phyloP scores from a whole-genome alignment of 2,888 invertebrate species.

The Lobophora halterata region DNA sequence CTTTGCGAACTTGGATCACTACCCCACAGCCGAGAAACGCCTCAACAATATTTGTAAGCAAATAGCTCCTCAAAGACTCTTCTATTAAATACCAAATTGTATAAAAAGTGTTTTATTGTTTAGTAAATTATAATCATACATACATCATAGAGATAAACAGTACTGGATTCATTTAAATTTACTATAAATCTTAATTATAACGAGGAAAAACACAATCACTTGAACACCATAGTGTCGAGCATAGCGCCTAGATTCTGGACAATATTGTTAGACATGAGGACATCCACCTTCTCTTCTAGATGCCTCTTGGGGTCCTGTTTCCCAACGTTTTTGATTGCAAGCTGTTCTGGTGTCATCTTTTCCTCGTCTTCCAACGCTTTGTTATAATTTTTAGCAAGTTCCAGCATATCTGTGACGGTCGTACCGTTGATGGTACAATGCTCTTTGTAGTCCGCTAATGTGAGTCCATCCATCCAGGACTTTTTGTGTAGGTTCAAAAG shows the following conservation, averaged over 20 bases:
- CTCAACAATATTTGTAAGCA: conserved; percentile 50
- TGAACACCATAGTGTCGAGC: conserved; percentile 87
- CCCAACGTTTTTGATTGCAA: conserved; percentile 99
- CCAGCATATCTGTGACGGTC: conserved; percentile 97
- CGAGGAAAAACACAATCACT: conserved; percentile 59
- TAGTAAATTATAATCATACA: conserved; percentile 62
- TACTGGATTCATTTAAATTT: conserved; percentile 55
- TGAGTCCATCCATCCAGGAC: conserved; percentile 98
- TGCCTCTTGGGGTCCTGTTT: conserved; percentile 99
- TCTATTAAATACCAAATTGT: conserved; percentile 44
- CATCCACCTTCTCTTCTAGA: conserved; percentile 98
- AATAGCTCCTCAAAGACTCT: conserved; percentile 60
- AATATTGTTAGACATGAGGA: conserved; percentile 98
- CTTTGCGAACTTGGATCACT: conserved; percentile 47
- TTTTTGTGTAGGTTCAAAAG: conserved; percentile 98
- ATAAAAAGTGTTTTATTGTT: conserved; percentile 64
- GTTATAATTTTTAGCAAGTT: conserved; percentile 98
- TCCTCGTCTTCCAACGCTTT: conserved; percentile 99
- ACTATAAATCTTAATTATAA: conserved; percentile 55
- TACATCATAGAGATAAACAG: conserved; percentile 44
- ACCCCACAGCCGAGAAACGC: conserved; percentile 49
- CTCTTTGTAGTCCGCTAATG: conserved; percentile 93
- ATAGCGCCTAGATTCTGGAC: conserved; percentile 98
- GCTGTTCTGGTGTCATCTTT: conserved; percentile 99
- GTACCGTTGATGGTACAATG: conserved; percentile 96